A percentile compares a stretch with the other conserved stretches of the same genome.
Evolutionary conservation across 2,888 invertebrate genomes (phyloP).

Genomic region (Tenthredo mesomela): DNA sequence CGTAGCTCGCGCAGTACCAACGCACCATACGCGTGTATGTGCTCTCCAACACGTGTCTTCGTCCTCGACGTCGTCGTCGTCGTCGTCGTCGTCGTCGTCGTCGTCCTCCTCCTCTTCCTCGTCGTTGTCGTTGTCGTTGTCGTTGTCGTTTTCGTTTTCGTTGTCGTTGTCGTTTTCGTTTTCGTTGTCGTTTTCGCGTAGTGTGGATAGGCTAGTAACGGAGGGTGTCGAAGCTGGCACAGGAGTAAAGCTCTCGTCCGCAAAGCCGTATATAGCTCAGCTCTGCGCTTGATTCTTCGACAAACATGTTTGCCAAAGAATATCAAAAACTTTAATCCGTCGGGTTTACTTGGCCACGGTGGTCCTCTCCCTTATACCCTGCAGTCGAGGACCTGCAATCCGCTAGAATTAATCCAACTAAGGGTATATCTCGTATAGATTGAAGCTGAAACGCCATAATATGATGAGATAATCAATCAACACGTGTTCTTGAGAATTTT

Average conservation of each 20-base stretch:
- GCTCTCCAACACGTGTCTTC: constrained; percentile 41
- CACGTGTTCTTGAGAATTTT: background rate
- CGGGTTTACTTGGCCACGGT: constrained; percentile 9
- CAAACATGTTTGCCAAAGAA: constrained; percentile 51
- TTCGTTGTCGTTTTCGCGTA: background rate
- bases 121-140: constrained; percentile 37
- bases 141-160: constrained; percentile 45
- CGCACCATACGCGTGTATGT: constrained; percentile 44
- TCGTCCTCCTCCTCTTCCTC: constrained; percentile 50
- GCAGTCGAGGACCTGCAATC: constrained; percentile 9
- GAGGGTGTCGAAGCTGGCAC: background rate
- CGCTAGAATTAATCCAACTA: constrained; percentile 10
- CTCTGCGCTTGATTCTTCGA: constrained; percentile 49
- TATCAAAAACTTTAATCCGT: constrained; percentile 48
- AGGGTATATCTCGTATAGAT: background rate
- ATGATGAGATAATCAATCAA: background rate
- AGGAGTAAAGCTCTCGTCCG: constrained; percentile 5
- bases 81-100: constrained; percentile 27
- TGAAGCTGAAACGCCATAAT: background rate
- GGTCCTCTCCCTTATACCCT: background rate
- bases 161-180: constrained; percentile 14
- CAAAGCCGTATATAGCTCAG: background rate
- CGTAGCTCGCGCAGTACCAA: constrained; percentile 46
- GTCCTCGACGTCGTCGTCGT: constrained; percentile 48
- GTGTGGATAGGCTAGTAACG: background rate